These are phyloP conservation scores for Keiferia lycopersicella DNA, from an alignment of 2,888 invertebrate species.

Conservation along the genomic window DNA sequence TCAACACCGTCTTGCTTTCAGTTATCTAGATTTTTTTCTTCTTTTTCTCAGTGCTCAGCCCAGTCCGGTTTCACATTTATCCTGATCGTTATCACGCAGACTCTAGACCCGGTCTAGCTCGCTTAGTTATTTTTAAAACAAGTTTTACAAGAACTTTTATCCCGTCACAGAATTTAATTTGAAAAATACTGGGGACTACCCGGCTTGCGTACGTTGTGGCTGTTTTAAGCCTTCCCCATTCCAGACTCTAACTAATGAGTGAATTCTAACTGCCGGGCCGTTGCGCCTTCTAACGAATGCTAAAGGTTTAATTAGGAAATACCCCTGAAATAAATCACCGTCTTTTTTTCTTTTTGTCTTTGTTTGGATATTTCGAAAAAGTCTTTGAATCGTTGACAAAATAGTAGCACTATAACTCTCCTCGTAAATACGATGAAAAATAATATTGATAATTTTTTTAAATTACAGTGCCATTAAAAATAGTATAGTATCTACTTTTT, in stretches of 20 bases:
- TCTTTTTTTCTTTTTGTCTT: too few species aligned
- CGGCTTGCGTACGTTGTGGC: not conserved
- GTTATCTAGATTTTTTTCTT: conserved; percentile 14
- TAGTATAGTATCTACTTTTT: too few species aligned
- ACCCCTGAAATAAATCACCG: conserved; percentile 4
- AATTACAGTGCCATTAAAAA: too few species aligned
- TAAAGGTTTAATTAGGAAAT: conserved; percentile 22
- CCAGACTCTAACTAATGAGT: conserved; percentile 4
- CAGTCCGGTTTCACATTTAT: conserved; percentile 15
- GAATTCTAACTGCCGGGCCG: conserved; percentile 3
- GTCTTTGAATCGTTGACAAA: too few species aligned
- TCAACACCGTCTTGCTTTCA: conserved; percentile 14
- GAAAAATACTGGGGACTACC: conserved; percentile 11
- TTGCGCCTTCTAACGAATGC: not conserved
- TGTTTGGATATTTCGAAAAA: too few species aligned
- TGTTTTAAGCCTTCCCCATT: conserved; percentile 12
- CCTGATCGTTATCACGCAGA: conserved; percentile 14
- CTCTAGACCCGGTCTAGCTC: conserved; percentile 15
- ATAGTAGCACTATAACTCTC: too few species aligned
- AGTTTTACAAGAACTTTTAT: conserved; percentile 11
- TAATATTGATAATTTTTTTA: too few species aligned
- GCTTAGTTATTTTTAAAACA: conserved; percentile 10
- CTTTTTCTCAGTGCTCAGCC: conserved; percentile 13
- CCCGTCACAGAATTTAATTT: conserved; percentile 14
- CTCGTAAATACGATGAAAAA: too few species aligned